These are phyloP conservation scores for Xerus inauris DNA, from an alignment of 2,113 vertebrate species.

Conservation along the genomic window DNA sequence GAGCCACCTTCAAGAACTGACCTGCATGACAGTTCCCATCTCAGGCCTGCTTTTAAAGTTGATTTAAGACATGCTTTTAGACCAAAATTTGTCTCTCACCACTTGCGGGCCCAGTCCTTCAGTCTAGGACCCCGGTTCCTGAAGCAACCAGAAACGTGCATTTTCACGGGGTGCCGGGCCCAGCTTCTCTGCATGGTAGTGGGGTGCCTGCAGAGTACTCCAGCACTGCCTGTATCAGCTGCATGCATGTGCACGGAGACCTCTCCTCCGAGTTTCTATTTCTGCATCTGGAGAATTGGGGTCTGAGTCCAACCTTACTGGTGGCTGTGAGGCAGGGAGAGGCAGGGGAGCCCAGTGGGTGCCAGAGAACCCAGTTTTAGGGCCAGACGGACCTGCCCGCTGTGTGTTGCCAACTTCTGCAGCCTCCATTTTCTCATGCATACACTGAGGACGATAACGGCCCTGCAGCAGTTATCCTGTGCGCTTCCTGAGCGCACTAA, in stretches of 20 bases:
- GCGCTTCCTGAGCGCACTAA: not conserved
- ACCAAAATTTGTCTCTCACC: not conserved
- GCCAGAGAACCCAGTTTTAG: not conserved
- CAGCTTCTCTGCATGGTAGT: not conserved
- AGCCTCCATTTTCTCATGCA: not conserved
- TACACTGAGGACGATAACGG: not conserved
- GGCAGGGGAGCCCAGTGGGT: not conserved
- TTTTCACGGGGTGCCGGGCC: not conserved
- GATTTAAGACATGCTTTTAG: not conserved
- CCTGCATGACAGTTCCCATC: not conserved
- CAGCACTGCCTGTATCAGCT: not conserved
- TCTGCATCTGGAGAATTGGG: not conserved
- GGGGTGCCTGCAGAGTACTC: rapidly evolving
- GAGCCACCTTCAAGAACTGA: rapidly evolving
- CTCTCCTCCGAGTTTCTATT: not conserved
- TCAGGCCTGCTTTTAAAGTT: not conserved
- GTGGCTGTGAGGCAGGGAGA: not conserved
- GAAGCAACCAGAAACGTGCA: not conserved
- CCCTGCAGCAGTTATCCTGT: rapidly evolving
- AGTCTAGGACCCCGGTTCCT: not conserved
- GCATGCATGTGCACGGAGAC: not conserved
- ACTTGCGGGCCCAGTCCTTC: not conserved
- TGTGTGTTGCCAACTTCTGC: not conserved
- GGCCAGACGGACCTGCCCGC: not conserved
- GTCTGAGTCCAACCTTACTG: not conserved